phyloP scores from a whole-genome alignment of 1,140 invertebrate genomes.

The Aethina tumida region DNA sequence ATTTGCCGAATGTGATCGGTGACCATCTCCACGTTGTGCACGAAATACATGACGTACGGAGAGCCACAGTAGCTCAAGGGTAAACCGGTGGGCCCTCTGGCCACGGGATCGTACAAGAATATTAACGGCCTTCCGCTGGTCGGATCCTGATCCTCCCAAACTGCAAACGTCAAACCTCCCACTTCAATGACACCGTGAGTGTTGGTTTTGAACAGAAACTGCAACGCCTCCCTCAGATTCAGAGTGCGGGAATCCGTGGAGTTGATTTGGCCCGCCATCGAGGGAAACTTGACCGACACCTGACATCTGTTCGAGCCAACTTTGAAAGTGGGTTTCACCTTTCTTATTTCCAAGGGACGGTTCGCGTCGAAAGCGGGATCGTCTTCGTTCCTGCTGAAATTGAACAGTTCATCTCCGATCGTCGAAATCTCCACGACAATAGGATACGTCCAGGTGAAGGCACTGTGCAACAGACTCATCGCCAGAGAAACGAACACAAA shows the following conservation, averaged over 20 bases:
- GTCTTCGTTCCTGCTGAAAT: slow-evolving; percentile 20
- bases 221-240: slow-evolving; percentile 29
- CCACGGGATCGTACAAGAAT: slow-evolving; percentile 44
- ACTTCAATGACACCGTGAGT: slow-evolving; percentile 40
- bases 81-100: slow-evolving; percentile 39
- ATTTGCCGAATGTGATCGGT: slow-evolving; percentile 28
- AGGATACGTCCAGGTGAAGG: slow-evolving; percentile 39
- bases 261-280: too few species aligned
- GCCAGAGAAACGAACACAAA: slow-evolving; percentile 38
- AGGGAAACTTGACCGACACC: too few species aligned
- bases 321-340: too few species aligned
- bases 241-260: slow-evolving; percentile 33
- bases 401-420: slow-evolving; percentile 26
- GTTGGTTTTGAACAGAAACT: slow-evolving; percentile 40
- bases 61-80: slow-evolving; percentile 19
- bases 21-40: slow-evolving; percentile 19
- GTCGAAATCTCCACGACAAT: slow-evolving; percentile 41
- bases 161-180: slow-evolving; percentile 34
- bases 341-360: slow-evolving; percentile 41
- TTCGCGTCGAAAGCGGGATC: slow-evolving; percentile 40
- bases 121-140: slow-evolving; percentile 22
- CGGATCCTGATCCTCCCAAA: slow-evolving; percentile 37
- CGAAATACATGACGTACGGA: slow-evolving; percentile 24
- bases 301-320: too few species aligned
- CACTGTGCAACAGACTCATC: slow-evolving; percentile 38